phyloP scores from a whole-genome alignment of 2,113 vertebrate genomes.

The Rhodinocichla rosea region DNA sequence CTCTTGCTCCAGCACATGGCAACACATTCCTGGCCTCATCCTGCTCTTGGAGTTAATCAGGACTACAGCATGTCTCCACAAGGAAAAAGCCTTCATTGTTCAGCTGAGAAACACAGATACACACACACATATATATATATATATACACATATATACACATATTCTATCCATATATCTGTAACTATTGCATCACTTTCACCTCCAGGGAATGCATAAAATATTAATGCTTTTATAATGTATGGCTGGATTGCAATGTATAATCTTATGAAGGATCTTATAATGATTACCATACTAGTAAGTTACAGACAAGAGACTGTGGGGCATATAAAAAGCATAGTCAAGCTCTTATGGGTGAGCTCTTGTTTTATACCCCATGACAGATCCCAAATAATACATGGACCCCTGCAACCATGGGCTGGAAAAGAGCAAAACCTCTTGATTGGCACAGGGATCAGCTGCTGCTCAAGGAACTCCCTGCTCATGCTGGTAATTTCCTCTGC shows the following conservation, averaged over 20 bases:
- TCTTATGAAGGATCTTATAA: background rate
- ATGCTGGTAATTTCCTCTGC: background rate
- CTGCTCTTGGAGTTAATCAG: background rate
- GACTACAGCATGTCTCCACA: background rate
- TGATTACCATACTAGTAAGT: background rate
- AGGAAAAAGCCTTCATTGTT: background rate
- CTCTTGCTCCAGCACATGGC: background rate
- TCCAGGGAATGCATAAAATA: background rate
- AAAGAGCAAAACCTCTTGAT: background rate
- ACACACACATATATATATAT: background rate
- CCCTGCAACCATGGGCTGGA: background rate
- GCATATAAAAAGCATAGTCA: background rate
- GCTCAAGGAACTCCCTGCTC: background rate
- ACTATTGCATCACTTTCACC: background rate
- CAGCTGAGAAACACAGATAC: background rate
- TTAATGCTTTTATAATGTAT: background rate
- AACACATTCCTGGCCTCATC: background rate
- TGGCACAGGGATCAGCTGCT: background rate
- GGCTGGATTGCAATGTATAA: background rate
- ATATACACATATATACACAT: no score
- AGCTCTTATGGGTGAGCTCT: background rate
- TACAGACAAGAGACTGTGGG: background rate
- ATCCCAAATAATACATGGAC: background rate
- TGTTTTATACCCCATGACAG: background rate
- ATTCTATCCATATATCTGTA: background rate